These are phyloP conservation scores for Troides oblongomaculatus DNA, from an alignment of 2,888 invertebrate species.

Conservation along the genomic window DNA sequence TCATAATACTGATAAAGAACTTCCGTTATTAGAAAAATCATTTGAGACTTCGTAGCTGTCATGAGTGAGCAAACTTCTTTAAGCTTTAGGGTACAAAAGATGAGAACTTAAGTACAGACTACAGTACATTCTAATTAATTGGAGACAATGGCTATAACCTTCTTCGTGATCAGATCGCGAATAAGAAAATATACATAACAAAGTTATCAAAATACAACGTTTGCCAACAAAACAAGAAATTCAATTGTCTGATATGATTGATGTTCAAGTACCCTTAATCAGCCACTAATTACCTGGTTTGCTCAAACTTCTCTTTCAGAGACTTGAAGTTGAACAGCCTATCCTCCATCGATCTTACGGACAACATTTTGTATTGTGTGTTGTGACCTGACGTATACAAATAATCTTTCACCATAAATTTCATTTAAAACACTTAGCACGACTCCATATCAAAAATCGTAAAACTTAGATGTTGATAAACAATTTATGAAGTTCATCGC, in stretches of 20 bases:
- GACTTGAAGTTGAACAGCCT: constrained; percentile 66
- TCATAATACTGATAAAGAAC: too few species aligned
- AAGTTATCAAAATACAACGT: not conserved
- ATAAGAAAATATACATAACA: not conserved
- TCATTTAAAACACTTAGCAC: constrained; percentile 35
- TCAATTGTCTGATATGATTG: not conserved
- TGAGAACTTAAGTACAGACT: not conserved
- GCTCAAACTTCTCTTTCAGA: constrained; percentile 68
- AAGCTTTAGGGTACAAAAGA: not conserved
- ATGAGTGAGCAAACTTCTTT: not conserved
- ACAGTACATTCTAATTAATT: too few species aligned
- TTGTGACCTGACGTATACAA: constrained; percentile 20
- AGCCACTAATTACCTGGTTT: constrained; percentile 54
- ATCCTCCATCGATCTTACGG: constrained; percentile 56
- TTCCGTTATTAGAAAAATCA: too few species aligned
- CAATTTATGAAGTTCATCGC: constrained; percentile 1
- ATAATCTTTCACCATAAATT: constrained; percentile 21
- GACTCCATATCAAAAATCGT: constrained; percentile 5
- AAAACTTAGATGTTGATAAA: constrained; percentile 1
- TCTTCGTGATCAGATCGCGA: too few species aligned
- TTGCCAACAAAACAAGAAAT: not conserved
- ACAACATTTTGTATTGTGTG: constrained; percentile 53
- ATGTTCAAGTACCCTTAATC: not conserved
- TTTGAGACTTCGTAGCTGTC: not conserved
- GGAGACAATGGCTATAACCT: too few species aligned